phyloP scores from a whole-genome alignment of 2,113 vertebrate species.

The Phylloscopus trochilus region DNA sequence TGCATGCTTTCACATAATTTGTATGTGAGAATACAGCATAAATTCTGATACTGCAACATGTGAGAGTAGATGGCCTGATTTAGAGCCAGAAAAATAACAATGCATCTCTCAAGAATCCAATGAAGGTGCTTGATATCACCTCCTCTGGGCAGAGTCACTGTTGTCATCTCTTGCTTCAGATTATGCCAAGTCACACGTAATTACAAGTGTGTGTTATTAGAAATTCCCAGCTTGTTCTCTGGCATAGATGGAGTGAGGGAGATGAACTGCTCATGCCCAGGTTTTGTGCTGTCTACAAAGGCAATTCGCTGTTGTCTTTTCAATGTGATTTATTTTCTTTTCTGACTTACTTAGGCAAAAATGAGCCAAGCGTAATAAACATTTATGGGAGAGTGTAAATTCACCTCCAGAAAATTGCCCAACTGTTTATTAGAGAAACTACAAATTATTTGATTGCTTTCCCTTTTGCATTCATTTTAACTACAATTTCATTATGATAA shows the following conservation, averaged over 20 bases:
- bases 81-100: not conserved
- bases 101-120: not conserved
- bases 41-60: fast-evolving
- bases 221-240: not conserved
- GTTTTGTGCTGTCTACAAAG: not conserved
- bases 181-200: not conserved
- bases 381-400: not conserved
- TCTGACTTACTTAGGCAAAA: not conserved
- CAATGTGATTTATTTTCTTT: not conserved
- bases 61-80: not conserved
- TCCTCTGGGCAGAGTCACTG: not conserved
- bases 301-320: not conserved
- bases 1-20: not conserved
- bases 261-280: not conserved
- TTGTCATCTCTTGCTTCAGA: not conserved
- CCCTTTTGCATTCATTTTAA: not conserved
- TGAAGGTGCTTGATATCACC: not conserved
- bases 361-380: not conserved
- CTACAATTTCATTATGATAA: not conserved
- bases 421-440: not conserved
- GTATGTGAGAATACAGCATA: not conserved
- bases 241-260: not conserved
- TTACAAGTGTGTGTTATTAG: not conserved
- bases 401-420: not conserved
- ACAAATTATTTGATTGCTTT: not conserved